These are phyloP conservation scores for Chironex yamaguchii DNA, from an alignment of 30 jellyfish, hydroid and myxozoan genomes.

Conservation along the genomic window DNA sequence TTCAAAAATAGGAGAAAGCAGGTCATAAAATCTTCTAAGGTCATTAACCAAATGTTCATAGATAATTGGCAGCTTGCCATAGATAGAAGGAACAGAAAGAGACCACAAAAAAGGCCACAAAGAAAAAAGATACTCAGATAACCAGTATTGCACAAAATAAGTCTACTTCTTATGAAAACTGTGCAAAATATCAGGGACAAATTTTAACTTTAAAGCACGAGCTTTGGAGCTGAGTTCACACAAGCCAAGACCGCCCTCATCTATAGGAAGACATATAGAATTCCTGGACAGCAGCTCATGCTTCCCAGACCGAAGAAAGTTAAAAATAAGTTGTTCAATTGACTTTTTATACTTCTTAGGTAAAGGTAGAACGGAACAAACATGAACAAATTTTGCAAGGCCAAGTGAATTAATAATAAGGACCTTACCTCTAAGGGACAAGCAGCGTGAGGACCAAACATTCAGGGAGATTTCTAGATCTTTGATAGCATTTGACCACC, in stretches of 20 bases:
- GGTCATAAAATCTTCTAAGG: no score
- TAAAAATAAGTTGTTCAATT: neutral
- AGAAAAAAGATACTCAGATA: no score
- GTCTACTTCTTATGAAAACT: neutral
- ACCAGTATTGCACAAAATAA: neutral
- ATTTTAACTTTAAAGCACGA: neutral
- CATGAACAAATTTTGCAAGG: neutral
- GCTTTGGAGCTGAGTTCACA: neutral
- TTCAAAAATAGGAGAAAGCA: no score
- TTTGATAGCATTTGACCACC: neutral
- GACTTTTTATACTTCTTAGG: neutral
- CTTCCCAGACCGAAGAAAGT: slow-evolving; percentile 1
- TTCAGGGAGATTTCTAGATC: neutral
- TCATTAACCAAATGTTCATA: no score
- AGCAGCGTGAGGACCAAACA: neutral
- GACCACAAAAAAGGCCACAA: no score
- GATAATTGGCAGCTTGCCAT: no score
- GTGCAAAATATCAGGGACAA: neutral
- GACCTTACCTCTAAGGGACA: slow-evolving; percentile 29
- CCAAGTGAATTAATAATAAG: slow-evolving; percentile 8
- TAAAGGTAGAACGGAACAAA: neutral
- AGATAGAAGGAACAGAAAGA: no score
- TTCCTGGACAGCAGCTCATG: slow-evolving; percentile 19
- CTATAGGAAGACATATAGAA: neutral
- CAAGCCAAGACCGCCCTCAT: neutral